phyloP scores from a whole-genome alignment of 2,888 invertebrate species.

The Dynastes hyllus region DNA sequence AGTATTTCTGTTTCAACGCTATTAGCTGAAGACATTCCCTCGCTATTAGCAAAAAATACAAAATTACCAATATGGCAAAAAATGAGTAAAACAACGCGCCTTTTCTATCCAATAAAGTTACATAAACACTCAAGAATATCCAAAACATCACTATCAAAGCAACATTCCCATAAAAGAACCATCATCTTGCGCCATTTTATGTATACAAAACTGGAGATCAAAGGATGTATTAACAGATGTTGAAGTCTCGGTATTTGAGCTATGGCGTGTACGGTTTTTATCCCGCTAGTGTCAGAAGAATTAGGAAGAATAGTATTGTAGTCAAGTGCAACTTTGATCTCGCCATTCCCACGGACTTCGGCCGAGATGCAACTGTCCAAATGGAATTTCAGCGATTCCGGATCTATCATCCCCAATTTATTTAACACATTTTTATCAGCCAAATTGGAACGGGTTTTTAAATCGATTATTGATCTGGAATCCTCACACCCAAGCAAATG shows the following conservation, averaged over 20 bases:
- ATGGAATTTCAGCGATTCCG: slow-evolving; percentile 81
- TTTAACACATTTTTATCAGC: not conserved
- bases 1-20: slow-evolving; percentile 1
- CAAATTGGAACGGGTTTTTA: too few relatives aligned
- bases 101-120: not conserved
- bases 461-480: too few relatives aligned
- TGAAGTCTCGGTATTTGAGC: slow-evolving; percentile 80
- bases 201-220: slow-evolving; percentile 85
- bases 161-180: slow-evolving; percentile 83
- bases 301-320: slow-evolving; percentile 81
- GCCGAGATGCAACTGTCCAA: slow-evolving; percentile 83
- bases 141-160: slow-evolving; percentile 82
- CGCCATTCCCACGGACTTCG: slow-evolving; percentile 80
- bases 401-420: slow-evolving; percentile 70
- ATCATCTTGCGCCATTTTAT: slow-evolving; percentile 86
- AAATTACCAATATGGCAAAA: not conserved
- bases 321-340: slow-evolving; percentile 77
- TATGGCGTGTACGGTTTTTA: slow-evolving; percentile 79
- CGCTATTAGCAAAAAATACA: not conserved
- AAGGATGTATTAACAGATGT: slow-evolving; percentile 83
- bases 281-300: slow-evolving; percentile 52
- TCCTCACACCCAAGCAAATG: too few relatives aligned
- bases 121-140: not conserved
- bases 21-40: not conserved
- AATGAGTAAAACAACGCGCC: not conserved